Evolutionary conservation across 2,888 invertebrate genomes (phyloP), one percentile per base, ranked within the genome.

Genomic region (Nebria salina): DNA sequence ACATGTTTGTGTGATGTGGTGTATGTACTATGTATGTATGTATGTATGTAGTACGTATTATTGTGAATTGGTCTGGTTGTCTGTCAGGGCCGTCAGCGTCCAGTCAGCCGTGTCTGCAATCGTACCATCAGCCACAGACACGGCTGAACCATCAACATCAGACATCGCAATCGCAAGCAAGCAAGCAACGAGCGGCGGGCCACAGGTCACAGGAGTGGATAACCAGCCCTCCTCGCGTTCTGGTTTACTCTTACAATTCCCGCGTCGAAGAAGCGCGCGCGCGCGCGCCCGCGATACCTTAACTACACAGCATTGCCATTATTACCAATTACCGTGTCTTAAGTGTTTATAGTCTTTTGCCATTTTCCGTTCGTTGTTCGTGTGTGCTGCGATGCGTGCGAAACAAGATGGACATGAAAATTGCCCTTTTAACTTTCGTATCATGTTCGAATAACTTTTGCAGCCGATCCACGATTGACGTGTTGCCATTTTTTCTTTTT

Each of bases 241-340:
- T 66, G 66, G 26, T 54, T 11, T 54, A 54, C 6, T 54, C 13
- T 54, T 54, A 54, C 43, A 43, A 43, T 54, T 54, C 54, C 54
- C 54, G 54, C 13, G 54, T 54, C 54, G 54, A 54, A 54, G 4
- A 72, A 34, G n/a, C 20, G 54, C 20, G 20, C 64, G 20, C 15
- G 73, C 43, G 73, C 20, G 73, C 7, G 13, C 42, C 7, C 2
- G 34, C 72, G 72, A 54, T 54, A 54, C 70, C 25, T 42, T 74
- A 54, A 26, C 43, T 75, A 81, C 80, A 81, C 65, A 75, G 75
- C 76, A 81, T 81, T 76, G 81, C 81, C 81, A 76, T 81, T 81
- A 81, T 81, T 81, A 81, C 81, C 81, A 81, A 81, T 81, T 81
- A 81, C 76, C 72, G 81, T 76, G 76, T 81, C 81, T 81, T 76